Base-by-base conservation (phyloP, 2,797 vertebrate species). In the Poecilia gillii region DNA sequence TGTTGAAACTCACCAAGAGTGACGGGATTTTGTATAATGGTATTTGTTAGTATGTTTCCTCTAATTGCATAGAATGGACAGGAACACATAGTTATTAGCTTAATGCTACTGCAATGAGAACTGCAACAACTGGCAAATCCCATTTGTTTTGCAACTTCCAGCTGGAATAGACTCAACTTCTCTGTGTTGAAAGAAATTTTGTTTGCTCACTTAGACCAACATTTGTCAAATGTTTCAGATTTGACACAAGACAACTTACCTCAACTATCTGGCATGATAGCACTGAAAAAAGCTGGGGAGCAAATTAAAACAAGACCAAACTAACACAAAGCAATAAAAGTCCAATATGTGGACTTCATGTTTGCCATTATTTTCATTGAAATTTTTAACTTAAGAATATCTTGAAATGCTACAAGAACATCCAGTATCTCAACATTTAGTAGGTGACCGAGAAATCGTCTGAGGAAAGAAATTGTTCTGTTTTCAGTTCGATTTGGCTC, bases 201-300 rank as follows among this genome's bases (percentile, higher is more conserved):
- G 12, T 59, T 59, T 2, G 55, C 12, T 31, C 55, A 57, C 55
- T 14, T 13, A 59, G 55, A 59, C n/a, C 55, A 31, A 28, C 55
- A 59, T 59, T 59, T 59, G 11, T 4, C 55, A 59, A 59, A 59
- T 59, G 55, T 59, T 59, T 59, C 55, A 59, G 55, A 59, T 59
- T 59, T 28, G n/a, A 28, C n/a, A 59, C 55, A 31, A 59, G 55
- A 59, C 55, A 28, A 59, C 8, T 66, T 66, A 36, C 2, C 18
- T 66, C 62, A 59, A 59, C n/a, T 13, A 59, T 59, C 55, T 28
- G 25, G 28, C 55, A 23, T 9, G 20, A 20, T 3, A 39, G 62
- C 62, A 20, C 14, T 66, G 18, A 39, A 66, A 39, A 20, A 66
- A 39, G 7, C 16, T 66, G 62, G 8, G 62, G 33, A 18, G 16